Percentiles rank a stretch among this genome's conserved stretches.
Evolutionary conservation across 2,888 invertebrate species (phyloP).

Genomic region (Creontiades dilutus): DNA sequence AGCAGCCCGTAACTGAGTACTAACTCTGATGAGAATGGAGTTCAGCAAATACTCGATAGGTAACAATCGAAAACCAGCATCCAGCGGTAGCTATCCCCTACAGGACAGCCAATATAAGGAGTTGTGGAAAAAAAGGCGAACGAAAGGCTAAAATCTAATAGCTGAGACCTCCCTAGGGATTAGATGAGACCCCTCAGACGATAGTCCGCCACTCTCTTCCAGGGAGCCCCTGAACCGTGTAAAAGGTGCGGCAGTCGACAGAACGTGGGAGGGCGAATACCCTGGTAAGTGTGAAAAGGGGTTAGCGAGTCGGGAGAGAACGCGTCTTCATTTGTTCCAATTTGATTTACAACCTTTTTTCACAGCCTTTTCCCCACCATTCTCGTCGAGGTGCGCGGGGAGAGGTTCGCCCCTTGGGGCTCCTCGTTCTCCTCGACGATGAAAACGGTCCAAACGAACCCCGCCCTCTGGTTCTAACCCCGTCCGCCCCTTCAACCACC

Average conservation of each 20-base stretch:
- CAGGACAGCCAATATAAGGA: background rate
- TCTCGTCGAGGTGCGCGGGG: background rate
- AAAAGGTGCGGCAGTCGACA: slow-evolving; percentile 29
- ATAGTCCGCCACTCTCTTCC: slow-evolving; percentile 20
- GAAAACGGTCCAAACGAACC: slow-evolving; percentile 49
- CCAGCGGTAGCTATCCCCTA: background rate
- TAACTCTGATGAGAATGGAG: background rate
- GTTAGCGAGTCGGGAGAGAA: slow-evolving; percentile 39
- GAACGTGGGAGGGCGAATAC: slow-evolving; percentile 1
- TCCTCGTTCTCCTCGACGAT: background rate
- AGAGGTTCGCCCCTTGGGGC: background rate
- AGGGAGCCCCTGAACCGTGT: slow-evolving; percentile 17
- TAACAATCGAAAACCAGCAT: slow-evolving; percentile 20
- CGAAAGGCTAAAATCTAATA: slow-evolving; percentile 27
- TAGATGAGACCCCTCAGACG: slow-evolving; percentile 44
- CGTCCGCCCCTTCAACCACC: no score
- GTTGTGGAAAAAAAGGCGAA: slow-evolving; percentile 5
- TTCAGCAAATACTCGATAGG: background rate
- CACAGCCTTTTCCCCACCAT: background rate
- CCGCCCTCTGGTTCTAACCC: background rate
- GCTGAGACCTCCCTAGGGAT: slow-evolving; percentile 25
- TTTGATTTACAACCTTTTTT: slow-evolving; percentile 62
- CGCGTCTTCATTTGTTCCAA: slow-evolving; percentile 61
- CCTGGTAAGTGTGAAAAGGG: slow-evolving; percentile 44
- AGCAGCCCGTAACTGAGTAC: no score